phyloP scores from a whole-genome alignment of 2,888 invertebrate genomes.

The Acleris cristana region DNA sequence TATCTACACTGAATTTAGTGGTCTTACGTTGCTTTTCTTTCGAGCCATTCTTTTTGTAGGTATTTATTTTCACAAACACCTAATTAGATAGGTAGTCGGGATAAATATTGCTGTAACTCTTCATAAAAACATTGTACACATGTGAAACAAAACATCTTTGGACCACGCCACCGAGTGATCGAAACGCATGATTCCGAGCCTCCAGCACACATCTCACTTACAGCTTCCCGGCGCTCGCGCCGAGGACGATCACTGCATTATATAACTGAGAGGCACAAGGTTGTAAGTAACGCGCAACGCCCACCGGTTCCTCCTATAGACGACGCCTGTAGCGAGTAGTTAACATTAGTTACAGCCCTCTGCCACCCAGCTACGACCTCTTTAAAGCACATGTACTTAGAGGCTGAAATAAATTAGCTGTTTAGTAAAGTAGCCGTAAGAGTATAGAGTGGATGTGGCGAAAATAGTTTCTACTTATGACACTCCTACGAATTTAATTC shows the following conservation, averaged over 20 bases:
- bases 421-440: conserved; percentile 75
- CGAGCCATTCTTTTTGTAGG: conserved; percentile 43
- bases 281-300: conserved; percentile 54
- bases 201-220: conserved; percentile 82
- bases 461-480: conserved; percentile 56
- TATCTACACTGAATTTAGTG: conserved; percentile 16
- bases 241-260: conserved; percentile 69
- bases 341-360: conserved; percentile 63
- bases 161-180: conserved; percentile 84
- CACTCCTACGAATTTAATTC: conserved; percentile 40
- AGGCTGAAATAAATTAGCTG: conserved; percentile 77
- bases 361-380: conserved; percentile 77
- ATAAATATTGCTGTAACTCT: conserved; percentile 55
- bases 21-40: conserved; percentile 40
- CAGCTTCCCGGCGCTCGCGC: conserved; percentile 81
- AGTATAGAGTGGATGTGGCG: conserved; percentile 78
- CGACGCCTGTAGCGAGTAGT: conserved; percentile 23
- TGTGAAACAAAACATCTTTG: conserved; percentile 74
- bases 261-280: conserved; percentile 81
- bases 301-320: conserved; percentile 22
- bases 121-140: conserved; percentile 74
- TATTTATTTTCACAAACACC: conserved; percentile 39
- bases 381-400: conserved; percentile 79
- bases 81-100: conserved; percentile 54
- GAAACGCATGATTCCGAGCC: conserved; percentile 82